These are phyloP conservation scores for Drosophila nebulosa DNA, from an alignment of 1,140 invertebrate species.

Conservation along the genomic window DNA sequence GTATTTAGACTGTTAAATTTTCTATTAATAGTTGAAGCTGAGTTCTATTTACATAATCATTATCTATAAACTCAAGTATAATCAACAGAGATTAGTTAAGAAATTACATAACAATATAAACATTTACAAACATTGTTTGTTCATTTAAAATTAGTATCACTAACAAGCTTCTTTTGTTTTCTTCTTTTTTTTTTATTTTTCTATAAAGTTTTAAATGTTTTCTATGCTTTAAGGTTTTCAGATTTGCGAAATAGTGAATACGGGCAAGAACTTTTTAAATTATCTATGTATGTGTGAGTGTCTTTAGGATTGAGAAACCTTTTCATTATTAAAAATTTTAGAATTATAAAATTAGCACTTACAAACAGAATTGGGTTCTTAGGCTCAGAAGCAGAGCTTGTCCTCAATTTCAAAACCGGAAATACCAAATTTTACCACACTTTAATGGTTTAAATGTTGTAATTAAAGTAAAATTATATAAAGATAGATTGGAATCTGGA, in stretches of 20 bases:
- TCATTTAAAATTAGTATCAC: slow-evolving; percentile 75
- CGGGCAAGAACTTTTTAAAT: background rate
- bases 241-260: slow-evolving; percentile 11
- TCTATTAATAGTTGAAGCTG: slow-evolving; percentile 30
- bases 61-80: slow-evolving; percentile 14
- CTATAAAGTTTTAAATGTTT: slow-evolving; percentile 3
- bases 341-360: no score
- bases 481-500: no score
- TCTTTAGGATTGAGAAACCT: background rate
- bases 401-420: no score
- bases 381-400: no score
- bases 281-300: background rate
- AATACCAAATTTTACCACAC: no score
- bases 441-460: no score
- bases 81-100: slow-evolving; percentile 20
- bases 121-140: slow-evolving; percentile 37
- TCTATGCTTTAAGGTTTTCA: slow-evolving; percentile 19
- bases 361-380: no score
- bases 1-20: slow-evolving; percentile 24
- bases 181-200: background rate
- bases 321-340: background rate
- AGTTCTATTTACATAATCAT: slow-evolving; percentile 34
- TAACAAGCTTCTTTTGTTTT: slow-evolving; percentile 59
- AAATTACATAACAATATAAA: slow-evolving; percentile 37
- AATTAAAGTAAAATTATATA: no score